Base-by-base conservation (phyloP, 2,888 invertebrate species). In the Athrips mouffetella region DNA sequence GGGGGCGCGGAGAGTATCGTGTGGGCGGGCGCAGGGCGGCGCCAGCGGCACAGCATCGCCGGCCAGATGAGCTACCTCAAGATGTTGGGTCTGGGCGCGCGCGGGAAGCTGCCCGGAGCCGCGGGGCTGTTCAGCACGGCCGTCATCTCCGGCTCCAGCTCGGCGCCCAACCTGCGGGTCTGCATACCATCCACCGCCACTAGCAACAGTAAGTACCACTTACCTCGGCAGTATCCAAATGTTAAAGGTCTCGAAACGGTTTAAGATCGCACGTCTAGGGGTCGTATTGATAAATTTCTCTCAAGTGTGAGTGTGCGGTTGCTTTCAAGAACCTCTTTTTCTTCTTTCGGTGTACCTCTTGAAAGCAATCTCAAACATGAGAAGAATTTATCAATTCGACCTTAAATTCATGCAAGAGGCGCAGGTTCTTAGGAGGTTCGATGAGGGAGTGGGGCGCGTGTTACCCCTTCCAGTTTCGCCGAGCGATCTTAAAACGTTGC, bases 1-100 rank as follows among this genome's bases (percentile, higher is more conserved):
- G 30, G 15, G 18, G 53, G 48, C 55, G 33, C 23, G 16, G 53
- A 47, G 76, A 81, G 54, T 80, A 73, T 68, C 76, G 76, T 71
- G 76, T 79, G 45, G 71, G 73, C 55, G 76, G 83, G 68, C 88
- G 89, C 71, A 90, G 90, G 91, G 91, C 93, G 94, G 89, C 94
- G 94, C 89, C 96, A 96, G 91, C 94, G 96, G 89, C 96, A 96
- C 94, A 96, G 96, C 92, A 95, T 96, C 92, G 95, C 95, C 90
- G 96, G 96, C 90, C 96, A 96, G 93, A 94, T 95, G 94, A 95
- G 93, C 92, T 95, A 95, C 92, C 94, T 94, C 91, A 94, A 94
- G 92, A 93, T 95, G 92, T 91, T 95, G 90, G 94, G 94, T 73
- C 93, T 95, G 87, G 92, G 81, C 59, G 84, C 77, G 62, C 78